Conservation (phyloP, 2,888 invertebrate species). For the Nomada fucata region DNA sequence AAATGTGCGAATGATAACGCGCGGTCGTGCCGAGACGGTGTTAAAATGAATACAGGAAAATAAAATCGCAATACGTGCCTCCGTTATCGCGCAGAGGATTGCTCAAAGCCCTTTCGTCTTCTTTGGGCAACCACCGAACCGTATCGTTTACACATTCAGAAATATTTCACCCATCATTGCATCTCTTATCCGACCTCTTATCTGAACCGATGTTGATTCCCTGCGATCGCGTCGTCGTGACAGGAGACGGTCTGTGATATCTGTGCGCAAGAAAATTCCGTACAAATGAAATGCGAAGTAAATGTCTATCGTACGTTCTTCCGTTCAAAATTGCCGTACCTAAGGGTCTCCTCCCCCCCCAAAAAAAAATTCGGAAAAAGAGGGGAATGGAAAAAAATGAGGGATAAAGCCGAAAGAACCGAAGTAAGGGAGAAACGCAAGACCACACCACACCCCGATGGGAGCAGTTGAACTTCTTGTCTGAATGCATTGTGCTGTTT, state of each 20-base stretch:
- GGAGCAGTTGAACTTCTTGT: conserved; percentile 69
- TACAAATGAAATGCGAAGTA: conserved; percentile 11
- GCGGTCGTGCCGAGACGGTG: too few relatives aligned
- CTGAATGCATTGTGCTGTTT: conserved; percentile 83
- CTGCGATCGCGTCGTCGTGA: neutral
- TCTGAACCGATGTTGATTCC: neutral
- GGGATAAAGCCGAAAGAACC: neutral
- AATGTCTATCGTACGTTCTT: conserved; percentile 40
- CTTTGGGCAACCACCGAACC: neutral
- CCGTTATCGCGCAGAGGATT: neutral
- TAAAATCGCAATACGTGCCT: neutral
- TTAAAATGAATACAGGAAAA: too few relatives aligned
- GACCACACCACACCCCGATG: conserved; percentile 43
- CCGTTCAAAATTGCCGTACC: neutral
- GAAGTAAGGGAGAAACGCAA: conserved; percentile 30
- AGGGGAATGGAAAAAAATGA: neutral
- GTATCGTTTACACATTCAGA: too few relatives aligned
- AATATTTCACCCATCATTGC: neutral
- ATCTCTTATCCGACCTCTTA: neutral
- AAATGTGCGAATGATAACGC: too few relatives aligned
- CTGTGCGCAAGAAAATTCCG: neutral
- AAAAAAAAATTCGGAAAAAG: too few relatives aligned
- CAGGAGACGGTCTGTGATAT: neutral
- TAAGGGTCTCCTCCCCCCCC: too few relatives aligned
- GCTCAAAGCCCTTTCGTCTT: neutral